Percentiles rank a stretch among this genome's conserved stretches.
These are phyloP conservation scores for Perodicticus potto DNA, from an alignment of 2,797 vertebrate genomes.

Conservation along the genomic window DNA sequence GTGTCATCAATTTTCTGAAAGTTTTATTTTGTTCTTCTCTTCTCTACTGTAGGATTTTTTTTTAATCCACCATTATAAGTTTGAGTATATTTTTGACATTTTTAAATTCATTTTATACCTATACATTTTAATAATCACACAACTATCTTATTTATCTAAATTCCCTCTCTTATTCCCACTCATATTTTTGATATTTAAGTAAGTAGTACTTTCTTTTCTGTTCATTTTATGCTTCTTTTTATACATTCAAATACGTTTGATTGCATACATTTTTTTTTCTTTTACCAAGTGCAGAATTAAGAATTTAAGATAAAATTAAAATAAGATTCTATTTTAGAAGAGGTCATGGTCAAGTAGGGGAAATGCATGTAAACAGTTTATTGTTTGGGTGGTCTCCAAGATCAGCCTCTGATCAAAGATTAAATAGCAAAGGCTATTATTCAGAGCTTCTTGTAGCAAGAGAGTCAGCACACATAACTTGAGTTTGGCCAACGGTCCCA, in stretches of 20 bases:
- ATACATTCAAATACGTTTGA: background rate
- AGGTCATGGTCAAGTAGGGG: background rate
- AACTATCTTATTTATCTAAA: background rate
- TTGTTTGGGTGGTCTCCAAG: background rate
- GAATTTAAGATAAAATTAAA: slow-evolving; percentile 12
- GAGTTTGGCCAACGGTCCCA: background rate
- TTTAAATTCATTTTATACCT: background rate
- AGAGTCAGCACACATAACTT: background rate
- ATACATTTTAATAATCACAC: background rate
- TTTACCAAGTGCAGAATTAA: background rate
- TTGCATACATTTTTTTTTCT: background rate
- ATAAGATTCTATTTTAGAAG: background rate
- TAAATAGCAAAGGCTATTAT: background rate
- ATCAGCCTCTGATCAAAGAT: background rate
- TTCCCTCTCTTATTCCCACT: background rate
- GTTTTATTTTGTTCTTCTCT: background rate
- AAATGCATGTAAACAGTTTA: background rate
- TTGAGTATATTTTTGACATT: slow-evolving; percentile 7
- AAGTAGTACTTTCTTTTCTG: background rate
- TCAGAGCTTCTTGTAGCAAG: background rate
- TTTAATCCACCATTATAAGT: background rate
- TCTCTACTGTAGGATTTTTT: background rate
- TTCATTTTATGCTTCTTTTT: slow-evolving; percentile 12
- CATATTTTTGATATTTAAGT: background rate
- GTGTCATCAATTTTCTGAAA: background rate